Conservation (phyloP, 2,797 vertebrate genomes). For the Apodemus agrarius region DNA sequence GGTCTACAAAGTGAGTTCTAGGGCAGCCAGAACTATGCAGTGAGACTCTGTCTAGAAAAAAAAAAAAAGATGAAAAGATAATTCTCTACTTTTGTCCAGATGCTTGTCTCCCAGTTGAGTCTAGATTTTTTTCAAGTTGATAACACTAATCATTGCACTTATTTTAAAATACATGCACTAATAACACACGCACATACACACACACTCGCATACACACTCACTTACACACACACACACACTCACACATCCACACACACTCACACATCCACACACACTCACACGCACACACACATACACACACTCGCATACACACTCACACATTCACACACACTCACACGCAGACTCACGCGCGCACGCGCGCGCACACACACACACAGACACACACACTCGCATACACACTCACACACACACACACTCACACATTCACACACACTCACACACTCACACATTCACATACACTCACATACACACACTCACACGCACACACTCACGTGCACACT, state of each 20-base stretch:
- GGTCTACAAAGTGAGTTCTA: background rate
- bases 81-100: background rate
- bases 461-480: too few relatives aligned
- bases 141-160: background rate
- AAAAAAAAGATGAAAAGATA: background rate
- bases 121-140: background rate
- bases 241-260: background rate
- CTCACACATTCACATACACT: too few relatives aligned
- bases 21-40: background rate
- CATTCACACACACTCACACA: too few relatives aligned
- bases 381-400: too few relatives aligned
- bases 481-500: too few relatives aligned
- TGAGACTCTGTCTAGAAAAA: background rate
- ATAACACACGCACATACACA: background rate
- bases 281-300: background rate
- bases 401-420: too few relatives aligned
- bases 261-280: too few relatives aligned
- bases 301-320: too few relatives aligned
- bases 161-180: background rate
- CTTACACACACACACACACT: too few relatives aligned
- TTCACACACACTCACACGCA: background rate
- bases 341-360: too few relatives aligned
- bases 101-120: background rate
- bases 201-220: background rate
- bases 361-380: too few relatives aligned